Evolutionary conservation across 2,888 invertebrate species (phyloP).

Genomic region (Ephialtes manifestator): DNA sequence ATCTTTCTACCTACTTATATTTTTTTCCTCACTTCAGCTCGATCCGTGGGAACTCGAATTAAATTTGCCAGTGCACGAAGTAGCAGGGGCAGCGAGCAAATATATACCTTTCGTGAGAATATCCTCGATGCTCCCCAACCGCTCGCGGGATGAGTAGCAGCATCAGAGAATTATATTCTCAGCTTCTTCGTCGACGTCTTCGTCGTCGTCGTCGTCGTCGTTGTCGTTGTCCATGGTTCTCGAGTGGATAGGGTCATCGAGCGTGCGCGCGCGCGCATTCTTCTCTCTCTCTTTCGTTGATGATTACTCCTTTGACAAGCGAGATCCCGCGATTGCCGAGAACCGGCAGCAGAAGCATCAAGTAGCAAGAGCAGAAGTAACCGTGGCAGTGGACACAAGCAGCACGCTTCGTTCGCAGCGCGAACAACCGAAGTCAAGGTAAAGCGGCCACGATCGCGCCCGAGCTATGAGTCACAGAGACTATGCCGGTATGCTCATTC

Average conservation of each 20-base stretch:
- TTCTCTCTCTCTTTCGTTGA: conserved; percentile 51
- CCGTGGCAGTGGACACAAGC: conserved; percentile 64
- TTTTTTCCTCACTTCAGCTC: conserved; percentile 46
- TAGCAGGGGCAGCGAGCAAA: conserved; percentile 61
- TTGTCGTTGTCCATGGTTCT: conserved; percentile 55
- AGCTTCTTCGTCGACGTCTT: conserved; percentile 46
- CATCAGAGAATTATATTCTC: conserved; percentile 69
- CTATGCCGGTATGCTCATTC: neutral
- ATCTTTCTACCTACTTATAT: conserved; percentile 15
- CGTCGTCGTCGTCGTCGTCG: conserved; percentile 51
- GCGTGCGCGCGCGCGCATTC: neutral
- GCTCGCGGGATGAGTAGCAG: conserved; percentile 62
- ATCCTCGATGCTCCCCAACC: conserved; percentile 57
- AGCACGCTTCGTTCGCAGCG: conserved; percentile 47
- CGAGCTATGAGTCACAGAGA: conserved; percentile 62
- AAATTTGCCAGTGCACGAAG: conserved; percentile 62
- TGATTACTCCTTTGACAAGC: conserved; percentile 76
- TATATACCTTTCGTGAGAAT: conserved; percentile 69
- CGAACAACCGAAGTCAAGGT: conserved; percentile 80
- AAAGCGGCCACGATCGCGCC: conserved; percentile 80
- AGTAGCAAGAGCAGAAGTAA: conserved; percentile 60
- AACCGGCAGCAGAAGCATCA: conserved; percentile 69
- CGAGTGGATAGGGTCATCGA: conserved; percentile 64
- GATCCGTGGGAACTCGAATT: conserved; percentile 69
- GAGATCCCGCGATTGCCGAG: conserved; percentile 79